Base-by-base conservation (phyloP, 2,888 invertebrate species). In the Patella pellucida region DNA sequence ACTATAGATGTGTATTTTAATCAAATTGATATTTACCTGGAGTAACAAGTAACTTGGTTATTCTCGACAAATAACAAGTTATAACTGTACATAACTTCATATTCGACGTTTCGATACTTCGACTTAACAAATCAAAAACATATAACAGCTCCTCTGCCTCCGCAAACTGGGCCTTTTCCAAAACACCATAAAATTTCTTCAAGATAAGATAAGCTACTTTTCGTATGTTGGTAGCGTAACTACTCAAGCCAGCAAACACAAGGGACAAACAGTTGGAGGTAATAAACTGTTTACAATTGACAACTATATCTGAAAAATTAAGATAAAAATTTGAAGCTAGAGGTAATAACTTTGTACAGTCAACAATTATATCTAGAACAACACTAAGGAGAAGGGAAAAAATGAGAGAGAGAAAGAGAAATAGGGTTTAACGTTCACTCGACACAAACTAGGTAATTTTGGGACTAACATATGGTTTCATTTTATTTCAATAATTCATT, bases 151-250 rank as follows among this genome's bases (percentile, higher is more conserved):
- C 92, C 85, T 89, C 93, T 93, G 90, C 94, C 93, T 91, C 94
- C 93, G 76, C 79, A 77, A 89, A 89, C 19, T 69, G 76, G 27
- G 86, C 82, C 1, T 81, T 94, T 88, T 96, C 95, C 76, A 96
- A 91, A 82, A 96, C 95, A 83, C 93, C 91, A 83, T 94, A 94
- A 91, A 95, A 95, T 79, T 95, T 92, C 69, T 94, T 93, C 79
- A 97, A 92, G 2, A 95, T 94, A 82, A 94, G 94, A 84, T 94
- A 95, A 0, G 96, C 95, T 0, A 94, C 94, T 78, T 94, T 93
- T 67, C 96, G 93, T 90, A 95, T 93, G 73, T 93, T 90, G 50
- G 92, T 91, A 83, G 95, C 94, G 77, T 93, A 91, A 73, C 95
- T 95, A 74, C 94, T 94, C 15, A 96, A 92, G 0, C 94, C 94